Conservation (phyloP, 2,888 invertebrate species). For the Drosophila picticornis region DNA sequence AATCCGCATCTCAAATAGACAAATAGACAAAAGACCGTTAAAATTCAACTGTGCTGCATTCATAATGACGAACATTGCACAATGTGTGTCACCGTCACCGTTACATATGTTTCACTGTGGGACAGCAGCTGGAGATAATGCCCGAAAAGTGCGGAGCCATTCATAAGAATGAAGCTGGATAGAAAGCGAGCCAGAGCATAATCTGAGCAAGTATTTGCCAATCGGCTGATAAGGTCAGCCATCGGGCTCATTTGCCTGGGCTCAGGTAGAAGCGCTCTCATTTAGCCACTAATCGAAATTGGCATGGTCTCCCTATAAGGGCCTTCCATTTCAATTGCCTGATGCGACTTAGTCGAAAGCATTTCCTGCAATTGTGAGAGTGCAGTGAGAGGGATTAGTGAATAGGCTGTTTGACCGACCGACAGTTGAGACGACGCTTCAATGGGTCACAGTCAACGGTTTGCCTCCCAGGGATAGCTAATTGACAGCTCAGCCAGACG, state of each 20-base stretch:
- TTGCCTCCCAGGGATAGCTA: slow-evolving; percentile 22
- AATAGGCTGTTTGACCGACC: slow-evolving; percentile 32
- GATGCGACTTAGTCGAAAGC: slow-evolving; percentile 21
- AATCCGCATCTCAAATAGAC: slow-evolving; percentile 66
- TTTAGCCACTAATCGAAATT: slow-evolving; percentile 43
- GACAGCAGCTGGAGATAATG: slow-evolving; percentile 23
- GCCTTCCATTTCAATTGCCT: slow-evolving; percentile 54
- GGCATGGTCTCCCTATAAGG: slow-evolving; percentile 23
- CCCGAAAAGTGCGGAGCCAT: neutral
- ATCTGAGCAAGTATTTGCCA: slow-evolving; percentile 34
- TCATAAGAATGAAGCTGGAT: slow-evolving; percentile 21
- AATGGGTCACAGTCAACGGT: slow-evolving; percentile 41
- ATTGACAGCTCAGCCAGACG: slow-evolving; percentile 49
- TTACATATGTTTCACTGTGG: slow-evolving; percentile 68
- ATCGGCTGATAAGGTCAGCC: slow-evolving; percentile 60
- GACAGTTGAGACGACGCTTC: slow-evolving; percentile 32
- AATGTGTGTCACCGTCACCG: slow-evolving; percentile 40
- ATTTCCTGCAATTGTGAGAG: slow-evolving; percentile 36
- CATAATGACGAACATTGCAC: slow-evolving; percentile 41
- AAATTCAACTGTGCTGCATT: slow-evolving; percentile 39
- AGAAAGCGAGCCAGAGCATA: neutral
- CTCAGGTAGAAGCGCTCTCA: slow-evolving; percentile 11
- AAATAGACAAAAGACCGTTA: slow-evolving; percentile 46
- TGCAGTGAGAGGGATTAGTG: slow-evolving; percentile 39
- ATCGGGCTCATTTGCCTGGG: neutral